These are phyloP conservation scores for Parapsyche elsis DNA, from an alignment of 1,140 invertebrate genomes.

Conservation along the genomic window DNA sequence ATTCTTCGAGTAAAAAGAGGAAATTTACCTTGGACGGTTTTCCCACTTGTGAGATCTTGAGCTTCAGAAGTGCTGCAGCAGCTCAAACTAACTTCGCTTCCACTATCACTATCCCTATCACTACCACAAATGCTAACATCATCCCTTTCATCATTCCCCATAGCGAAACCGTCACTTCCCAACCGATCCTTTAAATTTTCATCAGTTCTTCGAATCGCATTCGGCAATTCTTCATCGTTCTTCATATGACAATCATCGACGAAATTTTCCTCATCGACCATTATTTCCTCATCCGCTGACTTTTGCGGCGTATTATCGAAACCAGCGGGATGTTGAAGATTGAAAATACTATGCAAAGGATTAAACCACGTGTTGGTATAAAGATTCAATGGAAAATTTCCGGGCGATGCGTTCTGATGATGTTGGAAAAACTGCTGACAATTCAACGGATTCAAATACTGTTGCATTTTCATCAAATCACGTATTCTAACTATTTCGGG, in stretches of 20 bases:
- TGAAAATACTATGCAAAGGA: slow-evolving; percentile 48
- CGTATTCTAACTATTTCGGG: slow-evolving; percentile 44
- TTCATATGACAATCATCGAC: slow-evolving; percentile 28
- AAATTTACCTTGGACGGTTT: slow-evolving; percentile 45
- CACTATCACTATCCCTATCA: slow-evolving; percentile 51
- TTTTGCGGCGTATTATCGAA: slow-evolving; percentile 20
- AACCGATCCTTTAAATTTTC: slow-evolving; percentile 28
- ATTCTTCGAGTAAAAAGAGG: too few species aligned
- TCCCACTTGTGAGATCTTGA: slow-evolving; percentile 52
- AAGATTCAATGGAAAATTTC: slow-evolving; percentile 49
- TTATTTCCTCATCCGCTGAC: background rate
- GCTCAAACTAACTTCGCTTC: slow-evolving; percentile 52
- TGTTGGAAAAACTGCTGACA: slow-evolving; percentile 46
- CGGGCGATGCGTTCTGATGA: slow-evolving; percentile 35
- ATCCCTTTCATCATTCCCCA: slow-evolving; percentile 42
- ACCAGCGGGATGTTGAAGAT: slow-evolving; percentile 15
- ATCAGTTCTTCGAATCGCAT: slow-evolving; percentile 13
- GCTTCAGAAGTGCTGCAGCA: slow-evolving; percentile 52
- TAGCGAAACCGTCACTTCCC: slow-evolving; percentile 22
- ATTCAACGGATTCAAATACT: slow-evolving; percentile 52
- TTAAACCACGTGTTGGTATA: slow-evolving; percentile 52
- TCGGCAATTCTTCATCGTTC: slow-evolving; percentile 36
- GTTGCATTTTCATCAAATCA: slow-evolving; percentile 53
- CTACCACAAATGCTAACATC: slow-evolving; percentile 51
- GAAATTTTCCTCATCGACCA: slow-evolving; percentile 29